These are phyloP conservation scores for Grantiella picta DNA, from an alignment of 2,113 vertebrate species.

Conservation along the genomic window DNA sequence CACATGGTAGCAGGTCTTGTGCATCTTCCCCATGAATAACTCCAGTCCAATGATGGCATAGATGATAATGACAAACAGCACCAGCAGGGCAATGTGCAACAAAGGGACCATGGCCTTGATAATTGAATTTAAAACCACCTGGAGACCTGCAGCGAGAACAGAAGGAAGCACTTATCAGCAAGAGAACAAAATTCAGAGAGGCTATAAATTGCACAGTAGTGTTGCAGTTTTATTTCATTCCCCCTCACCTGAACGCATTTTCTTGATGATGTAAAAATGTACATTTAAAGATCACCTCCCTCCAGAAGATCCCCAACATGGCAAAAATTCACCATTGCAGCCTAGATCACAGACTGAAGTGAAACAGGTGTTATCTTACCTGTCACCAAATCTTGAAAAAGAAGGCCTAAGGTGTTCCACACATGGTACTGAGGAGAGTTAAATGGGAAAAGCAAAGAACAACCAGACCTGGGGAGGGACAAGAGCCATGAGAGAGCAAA, in stretches of 20 bases:
- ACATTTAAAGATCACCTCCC: neutral
- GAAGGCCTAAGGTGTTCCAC: neutral
- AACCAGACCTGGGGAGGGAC: neutral
- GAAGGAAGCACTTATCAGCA: neutral
- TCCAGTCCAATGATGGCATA: conserved; percentile 98
- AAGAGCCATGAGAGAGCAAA: neutral
- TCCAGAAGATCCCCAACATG: neutral
- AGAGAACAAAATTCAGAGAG: neutral
- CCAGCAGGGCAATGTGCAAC: conserved; percentile 95
- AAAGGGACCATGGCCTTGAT: conserved; percentile 99
- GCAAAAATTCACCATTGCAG: neutral
- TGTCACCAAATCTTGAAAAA: neutral
- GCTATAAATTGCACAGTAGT: neutral
- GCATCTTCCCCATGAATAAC: conserved; percentile 99
- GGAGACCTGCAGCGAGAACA: conserved; percentile 84
- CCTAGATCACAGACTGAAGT: neutral
- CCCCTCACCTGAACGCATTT: neutral
- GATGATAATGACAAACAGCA: conserved; percentile 98
- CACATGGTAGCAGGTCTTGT: conserved; percentile 87
- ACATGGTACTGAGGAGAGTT: neutral
- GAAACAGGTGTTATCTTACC: neutral
- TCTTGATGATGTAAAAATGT: neutral
- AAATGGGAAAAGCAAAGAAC: neutral
- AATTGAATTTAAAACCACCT: conserved; percentile 99
- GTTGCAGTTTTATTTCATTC: neutral